phyloP scores from a whole-genome alignment of 2,797 vertebrate species.

The Pangasius larnaudii region DNA sequence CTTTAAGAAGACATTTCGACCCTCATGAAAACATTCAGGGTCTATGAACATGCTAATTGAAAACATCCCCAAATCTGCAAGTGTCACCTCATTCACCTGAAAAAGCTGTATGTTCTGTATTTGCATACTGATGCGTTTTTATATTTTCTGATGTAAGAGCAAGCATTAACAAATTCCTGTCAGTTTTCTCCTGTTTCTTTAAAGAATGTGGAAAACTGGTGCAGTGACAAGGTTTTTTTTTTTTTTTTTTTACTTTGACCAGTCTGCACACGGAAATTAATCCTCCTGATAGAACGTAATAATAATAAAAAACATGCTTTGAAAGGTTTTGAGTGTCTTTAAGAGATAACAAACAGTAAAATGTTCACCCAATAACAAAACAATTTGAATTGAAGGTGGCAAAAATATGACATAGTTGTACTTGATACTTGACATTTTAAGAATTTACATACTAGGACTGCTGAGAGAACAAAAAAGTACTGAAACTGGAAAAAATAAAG shows the following conservation, averaged over 20 bases:
- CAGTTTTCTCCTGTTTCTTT: background rate
- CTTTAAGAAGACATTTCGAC: background rate
- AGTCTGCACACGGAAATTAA: background rate
- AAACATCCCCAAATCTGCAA: background rate
- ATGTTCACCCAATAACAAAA: background rate
- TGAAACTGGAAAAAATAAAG: background rate
- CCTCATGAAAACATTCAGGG: background rate
- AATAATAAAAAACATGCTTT: background rate
- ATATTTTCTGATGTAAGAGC: background rate
- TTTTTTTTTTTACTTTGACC: background rate
- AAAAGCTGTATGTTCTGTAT: background rate
- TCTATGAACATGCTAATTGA: background rate
- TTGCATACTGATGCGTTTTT: background rate
- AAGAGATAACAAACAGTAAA: background rate
- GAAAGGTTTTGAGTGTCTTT: background rate
- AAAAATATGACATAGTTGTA: background rate
- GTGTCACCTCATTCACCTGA: background rate
- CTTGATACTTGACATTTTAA: constrained; percentile 1
- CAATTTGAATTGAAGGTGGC: too few relatives aligned
- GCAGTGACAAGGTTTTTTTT: background rate
- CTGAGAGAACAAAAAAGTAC: background rate
- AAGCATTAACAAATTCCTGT: background rate
- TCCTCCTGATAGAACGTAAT: background rate
- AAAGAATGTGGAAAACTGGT: background rate
- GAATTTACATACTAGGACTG: background rate